These are phyloP conservation scores for Drosophila mayaguana DNA, from an alignment of 2,888 invertebrate genomes.

Conservation along the genomic window DNA sequence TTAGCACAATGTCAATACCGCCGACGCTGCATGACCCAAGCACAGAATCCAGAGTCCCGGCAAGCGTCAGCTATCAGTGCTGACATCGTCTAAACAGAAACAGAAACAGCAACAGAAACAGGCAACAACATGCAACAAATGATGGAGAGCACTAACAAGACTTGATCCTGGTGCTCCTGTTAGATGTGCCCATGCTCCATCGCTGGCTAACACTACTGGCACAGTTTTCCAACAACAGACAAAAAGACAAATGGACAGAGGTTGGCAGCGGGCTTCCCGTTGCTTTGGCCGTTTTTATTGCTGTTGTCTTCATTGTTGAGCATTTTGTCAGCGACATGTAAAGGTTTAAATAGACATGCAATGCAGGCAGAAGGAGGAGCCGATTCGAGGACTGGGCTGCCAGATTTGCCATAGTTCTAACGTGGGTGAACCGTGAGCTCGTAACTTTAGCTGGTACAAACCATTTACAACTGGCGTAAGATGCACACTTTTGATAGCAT, in stretches of 20 bases:
- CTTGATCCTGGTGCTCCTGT: constrained; percentile 72
- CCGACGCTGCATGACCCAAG: constrained; percentile 49
- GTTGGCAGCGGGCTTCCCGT: constrained; percentile 47
- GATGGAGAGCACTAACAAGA: constrained; percentile 65
- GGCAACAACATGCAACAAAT: constrained; percentile 59
- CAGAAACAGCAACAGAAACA: constrained; percentile 53
- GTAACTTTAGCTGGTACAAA: constrained; percentile 41
- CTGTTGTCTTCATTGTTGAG: constrained; percentile 66
- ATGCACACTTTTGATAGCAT: constrained; percentile 77
- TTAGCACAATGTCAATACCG: constrained; percentile 52
- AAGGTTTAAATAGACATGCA: constrained; percentile 72
- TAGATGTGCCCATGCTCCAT: constrained; percentile 38
- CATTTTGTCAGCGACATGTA: constrained; percentile 74
- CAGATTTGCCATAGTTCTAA: constrained; percentile 41
- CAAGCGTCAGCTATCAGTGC: constrained; percentile 61
- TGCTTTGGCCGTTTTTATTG: constrained; percentile 49
- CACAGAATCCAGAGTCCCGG: constrained; percentile 40
- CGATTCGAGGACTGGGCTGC: constrained; percentile 14
- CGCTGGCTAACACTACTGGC: constrained; percentile 60
- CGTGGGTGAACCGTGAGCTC: constrained; percentile 57
- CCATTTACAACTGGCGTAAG: constrained; percentile 66
- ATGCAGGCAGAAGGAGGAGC: constrained; percentile 20
- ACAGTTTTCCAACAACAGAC: constrained; percentile 45
- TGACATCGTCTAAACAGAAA: constrained; percentile 69
- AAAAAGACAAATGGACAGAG: constrained; percentile 40